Conservation (phyloP, 2,113 vertebrate genomes). For the Ctenodactylus gundi region DNA sequence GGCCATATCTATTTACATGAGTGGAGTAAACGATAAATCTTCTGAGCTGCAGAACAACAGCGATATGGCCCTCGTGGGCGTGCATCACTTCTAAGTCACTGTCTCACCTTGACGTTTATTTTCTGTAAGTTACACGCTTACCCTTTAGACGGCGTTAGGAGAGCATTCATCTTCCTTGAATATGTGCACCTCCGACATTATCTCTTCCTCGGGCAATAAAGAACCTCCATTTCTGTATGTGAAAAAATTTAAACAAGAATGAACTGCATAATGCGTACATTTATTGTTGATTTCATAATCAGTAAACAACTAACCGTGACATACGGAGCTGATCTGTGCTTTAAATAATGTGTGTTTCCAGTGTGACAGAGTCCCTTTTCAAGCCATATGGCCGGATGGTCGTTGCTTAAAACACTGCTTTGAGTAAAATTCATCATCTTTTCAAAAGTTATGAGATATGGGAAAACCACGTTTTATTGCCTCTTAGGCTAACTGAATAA, state of each 20-base stretch:
- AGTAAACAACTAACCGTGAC: constrained; percentile 27
- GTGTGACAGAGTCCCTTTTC: neutral
- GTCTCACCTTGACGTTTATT: constrained; percentile 68
- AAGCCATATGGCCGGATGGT: constrained; percentile 55
- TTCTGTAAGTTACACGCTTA: constrained; percentile 66
- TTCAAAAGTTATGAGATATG: constrained; percentile 54
- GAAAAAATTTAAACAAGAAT: constrained; percentile 43
- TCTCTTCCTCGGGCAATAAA: constrained; percentile 62
- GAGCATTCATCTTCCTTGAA: constrained; percentile 51
- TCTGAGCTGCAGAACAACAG: neutral
- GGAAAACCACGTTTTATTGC: constrained; percentile 62
- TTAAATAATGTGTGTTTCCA: constrained; percentile 49
- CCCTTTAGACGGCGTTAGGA: constrained; percentile 69
- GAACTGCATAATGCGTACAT: constrained; percentile 39
- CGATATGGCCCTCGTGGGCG: neutral
- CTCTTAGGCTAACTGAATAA: constrained; percentile 67
- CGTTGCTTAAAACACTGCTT: constrained; percentile 44
- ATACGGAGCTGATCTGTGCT: neutral
- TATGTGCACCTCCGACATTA: constrained; percentile 38
- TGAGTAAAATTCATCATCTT: constrained; percentile 68
- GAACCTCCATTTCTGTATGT: constrained; percentile 49
- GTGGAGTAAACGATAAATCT: constrained; percentile 56
- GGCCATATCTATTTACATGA: constrained; percentile 39
- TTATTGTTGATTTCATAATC: constrained; percentile 42
- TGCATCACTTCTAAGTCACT: constrained; percentile 39